A percentile compares a stretch with the other conserved stretches of the same genome.
Conservation (phyloP, 2,797 vertebrate genomes). For the Chelidonichthys spinosus region DNA sequence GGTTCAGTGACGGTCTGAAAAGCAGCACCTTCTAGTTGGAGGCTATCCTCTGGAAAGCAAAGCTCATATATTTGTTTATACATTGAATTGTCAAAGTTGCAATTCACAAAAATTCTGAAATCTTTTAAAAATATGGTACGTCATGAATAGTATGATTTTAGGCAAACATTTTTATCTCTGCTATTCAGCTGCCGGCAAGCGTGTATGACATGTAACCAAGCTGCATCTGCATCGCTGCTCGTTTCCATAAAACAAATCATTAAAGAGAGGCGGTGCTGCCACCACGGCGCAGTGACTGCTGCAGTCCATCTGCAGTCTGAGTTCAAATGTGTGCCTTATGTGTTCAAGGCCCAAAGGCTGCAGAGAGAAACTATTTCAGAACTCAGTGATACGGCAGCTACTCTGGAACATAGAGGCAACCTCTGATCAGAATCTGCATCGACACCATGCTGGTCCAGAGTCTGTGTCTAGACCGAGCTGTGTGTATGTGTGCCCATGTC, state of each 20-base stretch:
- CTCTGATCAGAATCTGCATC: slow-evolving; percentile 27
- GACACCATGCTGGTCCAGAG: background rate
- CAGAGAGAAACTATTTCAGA: slow-evolving; percentile 53
- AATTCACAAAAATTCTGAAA: background rate
- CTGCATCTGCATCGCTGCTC: slow-evolving; percentile 15
- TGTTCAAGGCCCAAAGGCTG: slow-evolving; percentile 36
- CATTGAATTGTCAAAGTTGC: background rate
- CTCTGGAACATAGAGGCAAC: slow-evolving; percentile 26
- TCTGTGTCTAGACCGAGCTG: background rate
- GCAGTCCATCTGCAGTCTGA: slow-evolving; percentile 66
- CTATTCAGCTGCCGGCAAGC: background rate
- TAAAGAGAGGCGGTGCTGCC: slow-evolving; percentile 25
- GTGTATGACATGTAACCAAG: slow-evolving; percentile 11
- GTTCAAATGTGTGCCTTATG: slow-evolving; percentile 43
- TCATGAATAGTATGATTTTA: background rate
- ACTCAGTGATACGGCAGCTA: slow-evolving; percentile 50
- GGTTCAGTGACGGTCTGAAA: too few species aligned
- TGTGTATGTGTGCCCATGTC: slow-evolving; percentile 14
- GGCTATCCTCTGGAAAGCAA: too few species aligned
- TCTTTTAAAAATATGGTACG: background rate
- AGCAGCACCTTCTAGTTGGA: too few species aligned
- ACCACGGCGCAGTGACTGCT: slow-evolving; percentile 45
- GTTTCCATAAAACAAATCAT: slow-evolving; percentile 38
- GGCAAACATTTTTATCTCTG: background rate
- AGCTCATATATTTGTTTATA: background rate